These are phyloP conservation scores for Saimiri boliviensis DNA, from an alignment of 2,113 vertebrate genomes.

Conservation along the genomic window DNA sequence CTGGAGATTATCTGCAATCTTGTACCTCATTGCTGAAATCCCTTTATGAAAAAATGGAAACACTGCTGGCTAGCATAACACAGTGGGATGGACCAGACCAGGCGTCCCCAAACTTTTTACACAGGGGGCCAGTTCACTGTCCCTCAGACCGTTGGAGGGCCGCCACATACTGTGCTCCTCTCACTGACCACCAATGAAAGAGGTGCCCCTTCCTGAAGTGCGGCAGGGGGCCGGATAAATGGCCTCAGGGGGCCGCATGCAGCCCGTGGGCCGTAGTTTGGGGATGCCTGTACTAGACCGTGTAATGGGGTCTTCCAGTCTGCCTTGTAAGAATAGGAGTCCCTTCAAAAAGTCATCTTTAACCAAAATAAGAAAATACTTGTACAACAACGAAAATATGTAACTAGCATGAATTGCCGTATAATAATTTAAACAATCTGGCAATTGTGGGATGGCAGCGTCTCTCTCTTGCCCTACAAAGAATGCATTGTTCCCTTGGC, in stretches of 20 bases:
- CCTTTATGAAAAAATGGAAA: conserved; percentile 28
- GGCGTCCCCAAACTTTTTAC: too few relatives aligned
- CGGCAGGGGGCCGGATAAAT: too few relatives aligned
- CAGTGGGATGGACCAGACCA: conserved; percentile 9
- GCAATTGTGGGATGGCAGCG: conserved; percentile 34
- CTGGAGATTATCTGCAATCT: not conserved
- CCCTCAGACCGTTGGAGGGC: too few relatives aligned
- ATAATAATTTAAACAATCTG: conserved; percentile 57
- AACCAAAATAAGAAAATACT: conserved; percentile 67
- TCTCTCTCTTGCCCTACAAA: conserved; percentile 18
- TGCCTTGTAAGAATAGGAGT: not conserved
- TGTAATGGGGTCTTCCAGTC: not conserved
- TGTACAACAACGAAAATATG: conserved; percentile 66
- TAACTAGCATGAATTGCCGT: conserved; percentile 18
- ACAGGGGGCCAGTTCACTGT: too few relatives aligned
- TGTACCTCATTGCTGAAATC: not conserved
- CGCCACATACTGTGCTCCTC: too few relatives aligned
- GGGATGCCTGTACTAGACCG: not conserved
- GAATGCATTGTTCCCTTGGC: conserved; percentile 45
- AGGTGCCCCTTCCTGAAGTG: too few relatives aligned
- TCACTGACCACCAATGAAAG: too few relatives aligned
- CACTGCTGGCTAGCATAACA: not conserved
- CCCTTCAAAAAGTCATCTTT: conserved; percentile 22
- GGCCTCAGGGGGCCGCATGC: too few relatives aligned
- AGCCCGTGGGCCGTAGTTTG: too few relatives aligned